These are phyloP conservation scores for Anastrepha obliqua DNA, from an alignment of 1,140 invertebrate species.

Conservation along the genomic window DNA sequence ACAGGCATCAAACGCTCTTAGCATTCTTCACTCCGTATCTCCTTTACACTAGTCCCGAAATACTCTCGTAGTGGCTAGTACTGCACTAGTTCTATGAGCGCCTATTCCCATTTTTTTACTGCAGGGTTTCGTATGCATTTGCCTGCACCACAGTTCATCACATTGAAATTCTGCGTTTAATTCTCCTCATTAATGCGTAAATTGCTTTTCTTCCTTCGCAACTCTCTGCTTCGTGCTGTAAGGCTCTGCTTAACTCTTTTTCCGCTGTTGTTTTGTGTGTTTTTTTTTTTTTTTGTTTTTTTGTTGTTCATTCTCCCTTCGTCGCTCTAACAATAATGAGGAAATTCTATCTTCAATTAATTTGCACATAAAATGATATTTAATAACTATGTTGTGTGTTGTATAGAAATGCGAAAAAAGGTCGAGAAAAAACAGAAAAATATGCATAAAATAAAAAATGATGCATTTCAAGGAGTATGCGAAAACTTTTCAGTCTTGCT, in stretches of 20 bases:
- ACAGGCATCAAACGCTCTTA: no score
- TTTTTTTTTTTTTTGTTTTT: not conserved
- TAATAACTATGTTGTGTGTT: not conserved
- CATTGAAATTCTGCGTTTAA: not conserved
- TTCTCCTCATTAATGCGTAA: not conserved
- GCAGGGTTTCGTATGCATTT: no score
- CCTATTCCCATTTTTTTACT: no score
- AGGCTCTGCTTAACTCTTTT: not conserved
- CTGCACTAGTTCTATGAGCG: no score
- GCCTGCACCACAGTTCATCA: not conserved
- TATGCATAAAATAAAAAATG: not conserved
- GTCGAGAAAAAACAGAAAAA: not conserved
- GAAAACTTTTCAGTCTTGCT: not conserved
- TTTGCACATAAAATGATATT: slow-evolving; percentile 26
- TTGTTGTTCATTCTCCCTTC: not conserved
- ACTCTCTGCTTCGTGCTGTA: not conserved
- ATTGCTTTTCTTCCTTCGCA: slow-evolving; percentile 12
- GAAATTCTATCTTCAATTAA: slow-evolving; percentile 43
- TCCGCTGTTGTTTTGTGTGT: not conserved
- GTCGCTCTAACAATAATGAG: not conserved
- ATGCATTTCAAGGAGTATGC: not conserved
- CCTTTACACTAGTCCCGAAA: no score
- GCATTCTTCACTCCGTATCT: no score
- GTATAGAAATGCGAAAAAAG: not conserved
- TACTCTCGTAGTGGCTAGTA: no score